phyloP scores from a whole-genome alignment of 2,888 invertebrate genomes.

The Polyommatus icarus region DNA sequence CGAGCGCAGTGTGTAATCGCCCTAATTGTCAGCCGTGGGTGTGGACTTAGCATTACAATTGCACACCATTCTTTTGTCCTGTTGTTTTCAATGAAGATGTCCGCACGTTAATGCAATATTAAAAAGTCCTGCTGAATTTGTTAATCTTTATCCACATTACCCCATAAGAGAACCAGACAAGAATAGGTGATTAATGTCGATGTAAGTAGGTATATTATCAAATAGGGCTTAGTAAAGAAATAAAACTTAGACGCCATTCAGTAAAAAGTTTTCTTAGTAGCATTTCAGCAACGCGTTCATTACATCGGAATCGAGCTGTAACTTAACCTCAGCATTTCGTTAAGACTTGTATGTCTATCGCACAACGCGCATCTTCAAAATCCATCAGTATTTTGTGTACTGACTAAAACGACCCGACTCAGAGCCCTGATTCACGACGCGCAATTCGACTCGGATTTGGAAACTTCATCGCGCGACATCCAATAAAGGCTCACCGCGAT shows the following conservation, averaged over 20 bases:
- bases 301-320: background rate
- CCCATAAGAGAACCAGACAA: background rate
- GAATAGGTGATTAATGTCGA: background rate
- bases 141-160: background rate
- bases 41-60: constrained; percentile 50
- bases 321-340: background rate
- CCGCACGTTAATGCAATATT: background rate
- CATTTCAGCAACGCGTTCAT: background rate
- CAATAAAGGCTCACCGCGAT: too few relatives aligned
- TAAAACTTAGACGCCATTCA: background rate
- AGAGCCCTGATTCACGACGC: too few relatives aligned
- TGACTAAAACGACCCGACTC: too few relatives aligned
- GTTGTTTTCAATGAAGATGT: constrained; percentile 4
- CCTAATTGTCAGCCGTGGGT: constrained; percentile 61
- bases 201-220: too few relatives aligned
- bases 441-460: too few relatives aligned
- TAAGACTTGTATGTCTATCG: too few relatives aligned
- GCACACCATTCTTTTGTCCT: constrained; percentile 38
- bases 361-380: too few relatives aligned
- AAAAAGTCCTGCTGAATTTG: background rate
- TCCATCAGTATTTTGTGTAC: too few relatives aligned
- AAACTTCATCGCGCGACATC: too few relatives aligned
- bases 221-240: too few relatives aligned
- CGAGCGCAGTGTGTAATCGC: constrained; percentile 58
- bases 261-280: background rate